Evolutionary conservation across 2,888 invertebrate genomes (phyloP).

Genomic region (Margaritifera margaritifera): DNA sequence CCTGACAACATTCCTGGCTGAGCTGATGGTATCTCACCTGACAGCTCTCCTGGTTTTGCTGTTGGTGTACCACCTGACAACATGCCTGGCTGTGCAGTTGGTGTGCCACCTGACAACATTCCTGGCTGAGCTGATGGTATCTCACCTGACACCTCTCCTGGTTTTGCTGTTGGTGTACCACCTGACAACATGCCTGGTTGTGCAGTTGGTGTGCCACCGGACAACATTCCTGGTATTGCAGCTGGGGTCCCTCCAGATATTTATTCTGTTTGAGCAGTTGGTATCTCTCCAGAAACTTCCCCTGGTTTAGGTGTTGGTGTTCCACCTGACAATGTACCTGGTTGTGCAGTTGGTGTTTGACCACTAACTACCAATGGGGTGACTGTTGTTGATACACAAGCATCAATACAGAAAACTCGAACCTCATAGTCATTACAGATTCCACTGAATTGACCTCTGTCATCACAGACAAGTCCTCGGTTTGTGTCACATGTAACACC

Average conservation of each 20-base stretch:
- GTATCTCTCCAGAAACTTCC: constrained; percentile 18
- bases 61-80: constrained; percentile 11
- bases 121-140: neutral
- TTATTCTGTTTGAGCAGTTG: constrained; percentile 21
- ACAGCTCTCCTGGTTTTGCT: neutral
- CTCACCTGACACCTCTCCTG: constrained; percentile 15
- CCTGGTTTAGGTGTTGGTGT: constrained; percentile 25
- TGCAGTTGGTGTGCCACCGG: constrained; percentile 26
- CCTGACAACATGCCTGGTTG: constrained; percentile 22
- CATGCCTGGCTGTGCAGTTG: constrained; percentile 26
- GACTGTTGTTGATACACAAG: constrained; percentile 24
- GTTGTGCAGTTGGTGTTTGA: constrained; percentile 13
- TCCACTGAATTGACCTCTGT: constrained; percentile 43
- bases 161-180: constrained; percentile 26
- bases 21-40: constrained; percentile 30
- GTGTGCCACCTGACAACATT: constrained; percentile 13
- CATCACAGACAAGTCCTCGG: constrained; percentile 55
- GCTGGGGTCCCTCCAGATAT: constrained; percentile 24
- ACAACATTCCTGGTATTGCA: constrained; percentile 14
- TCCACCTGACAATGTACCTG: constrained; percentile 8
- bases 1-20: constrained; percentile 25
- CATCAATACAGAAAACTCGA: constrained; percentile 68
- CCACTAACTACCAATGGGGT: constrained; percentile 11
- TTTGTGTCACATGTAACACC: constrained; percentile 80
- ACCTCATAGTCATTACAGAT: constrained; percentile 67